These are phyloP conservation scores for Tragelaphus buxtoni DNA, from an alignment of 2,113 vertebrate species.

Conservation along the genomic window DNA sequence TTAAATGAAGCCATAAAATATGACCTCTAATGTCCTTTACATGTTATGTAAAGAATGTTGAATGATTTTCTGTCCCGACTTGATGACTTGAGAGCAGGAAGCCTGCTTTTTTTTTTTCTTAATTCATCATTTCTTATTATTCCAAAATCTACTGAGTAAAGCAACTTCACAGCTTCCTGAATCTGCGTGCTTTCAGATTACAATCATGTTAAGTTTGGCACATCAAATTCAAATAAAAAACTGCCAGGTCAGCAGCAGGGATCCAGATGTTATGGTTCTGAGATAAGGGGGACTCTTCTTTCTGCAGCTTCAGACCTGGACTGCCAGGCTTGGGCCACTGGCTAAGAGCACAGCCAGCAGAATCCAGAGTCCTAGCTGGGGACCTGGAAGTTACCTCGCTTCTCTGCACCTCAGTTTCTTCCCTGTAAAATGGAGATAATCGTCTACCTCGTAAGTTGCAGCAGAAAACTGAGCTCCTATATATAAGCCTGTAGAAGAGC, in stretches of 20 bases:
- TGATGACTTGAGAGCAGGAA: conserved; percentile 18
- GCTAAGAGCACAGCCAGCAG: background rate
- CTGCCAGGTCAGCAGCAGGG: conserved; percentile 16
- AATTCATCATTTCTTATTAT: background rate
- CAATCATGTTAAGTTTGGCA: conserved; percentile 49
- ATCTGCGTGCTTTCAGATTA: conserved; percentile 48
- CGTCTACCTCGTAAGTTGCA: background rate
- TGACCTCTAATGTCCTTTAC: background rate
- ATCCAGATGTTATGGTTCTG: background rate
- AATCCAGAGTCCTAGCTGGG: background rate
- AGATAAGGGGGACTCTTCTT: background rate
- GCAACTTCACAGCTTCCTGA: conserved; percentile 55
- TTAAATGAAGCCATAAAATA: conserved; percentile 18
- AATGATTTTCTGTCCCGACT: conserved; percentile 15
- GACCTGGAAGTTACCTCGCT: background rate
- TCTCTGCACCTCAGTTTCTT: background rate
- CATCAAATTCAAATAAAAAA: conserved; percentile 54
- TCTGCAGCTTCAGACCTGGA: background rate
- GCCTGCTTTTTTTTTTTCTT: background rate
- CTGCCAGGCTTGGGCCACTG: background rate
- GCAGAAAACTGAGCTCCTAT: background rate
- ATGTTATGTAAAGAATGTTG: background rate
- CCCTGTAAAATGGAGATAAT: background rate
- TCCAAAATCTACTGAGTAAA: conserved; percentile 18
- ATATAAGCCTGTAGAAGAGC: background rate